Percentiles rank a stretch among this genome's conserved stretches.
These are phyloP conservation scores for Diacarnus erythraeanus DNA, from an alignment of 37 sponge, comb jelly and placozoan species.

Conservation along the genomic window DNA sequence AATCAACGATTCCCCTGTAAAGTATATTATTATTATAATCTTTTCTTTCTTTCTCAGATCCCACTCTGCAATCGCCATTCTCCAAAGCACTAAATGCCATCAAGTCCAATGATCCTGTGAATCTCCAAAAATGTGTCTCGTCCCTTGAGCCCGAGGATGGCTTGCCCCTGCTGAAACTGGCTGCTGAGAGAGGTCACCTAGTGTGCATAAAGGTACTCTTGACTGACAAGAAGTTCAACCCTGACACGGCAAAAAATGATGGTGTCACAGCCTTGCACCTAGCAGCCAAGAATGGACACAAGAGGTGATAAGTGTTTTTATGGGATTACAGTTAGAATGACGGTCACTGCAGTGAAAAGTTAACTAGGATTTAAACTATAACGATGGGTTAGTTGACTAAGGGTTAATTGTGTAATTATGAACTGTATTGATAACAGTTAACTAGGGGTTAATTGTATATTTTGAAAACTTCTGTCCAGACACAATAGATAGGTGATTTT, in stretches of 20 bases:
- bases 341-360: too few relatives aligned
- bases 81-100: constrained; percentile 28
- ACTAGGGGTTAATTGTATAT: too few relatives aligned
- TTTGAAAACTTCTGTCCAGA: too few relatives aligned
- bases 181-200: constrained; percentile 20
- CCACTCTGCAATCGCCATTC: background rate
- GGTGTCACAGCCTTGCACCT: constrained; percentile 27
- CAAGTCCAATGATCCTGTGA: constrained; percentile 2
- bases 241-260: background rate
- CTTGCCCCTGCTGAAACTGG: constrained; percentile 19
- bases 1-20: too few relatives aligned
- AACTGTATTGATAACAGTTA: too few relatives aligned
- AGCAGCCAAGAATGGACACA: constrained; percentile 41
- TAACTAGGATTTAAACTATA: too few relatives aligned
- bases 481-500: too few relatives aligned
- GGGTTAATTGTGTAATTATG: too few relatives aligned
- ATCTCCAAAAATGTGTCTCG: constrained; percentile 7
- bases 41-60: background rate
- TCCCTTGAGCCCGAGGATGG: constrained; percentile 20
- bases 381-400: too few relatives aligned
- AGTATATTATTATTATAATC: too few relatives aligned
- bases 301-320: too few relatives aligned
- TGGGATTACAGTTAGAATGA: too few relatives aligned
- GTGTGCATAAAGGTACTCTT: constrained; percentile 22
- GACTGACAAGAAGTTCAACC: background rate